These are phyloP conservation scores for Cyprinodon variegatus DNA, from an alignment of 2,113 vertebrate genomes.

Conservation along the genomic window DNA sequence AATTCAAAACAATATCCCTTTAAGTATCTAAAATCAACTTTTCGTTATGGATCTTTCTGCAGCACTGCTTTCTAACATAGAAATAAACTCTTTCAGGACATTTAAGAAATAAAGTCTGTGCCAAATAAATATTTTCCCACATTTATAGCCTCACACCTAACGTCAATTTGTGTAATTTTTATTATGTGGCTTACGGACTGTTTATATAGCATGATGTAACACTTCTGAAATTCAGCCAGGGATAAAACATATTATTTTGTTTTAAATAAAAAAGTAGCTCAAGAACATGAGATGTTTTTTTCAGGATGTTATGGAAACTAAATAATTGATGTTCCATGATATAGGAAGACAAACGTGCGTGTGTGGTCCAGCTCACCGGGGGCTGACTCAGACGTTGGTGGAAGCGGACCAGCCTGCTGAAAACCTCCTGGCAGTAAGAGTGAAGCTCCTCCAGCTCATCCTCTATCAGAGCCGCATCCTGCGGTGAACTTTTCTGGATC, in stretches of 20 bases:
- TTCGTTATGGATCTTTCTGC: no score
- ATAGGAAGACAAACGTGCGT: not conserved
- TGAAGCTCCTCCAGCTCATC: conserved; percentile 93
- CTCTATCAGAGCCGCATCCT: conserved; percentile 89
- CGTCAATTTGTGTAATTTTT: no score
- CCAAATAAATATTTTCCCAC: no score
- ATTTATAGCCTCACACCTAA: no score
- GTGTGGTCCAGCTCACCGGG: conserved; percentile 66
- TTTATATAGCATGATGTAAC: no score
- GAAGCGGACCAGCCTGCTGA: conserved; percentile 90
- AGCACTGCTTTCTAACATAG: no score
- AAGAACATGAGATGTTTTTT: not conserved
- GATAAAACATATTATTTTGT: not conserved
- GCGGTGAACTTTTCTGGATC: conserved; percentile 90
- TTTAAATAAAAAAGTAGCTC: not conserved
- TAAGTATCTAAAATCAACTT: no score
- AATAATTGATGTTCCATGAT: not conserved
- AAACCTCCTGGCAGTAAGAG: conserved; percentile 94
- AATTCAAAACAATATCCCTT: no score
- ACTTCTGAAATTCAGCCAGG: no score
- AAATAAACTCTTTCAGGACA: no score
- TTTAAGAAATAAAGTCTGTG: no score
- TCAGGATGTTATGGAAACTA: not conserved
- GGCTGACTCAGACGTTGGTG: conserved; percentile 88
- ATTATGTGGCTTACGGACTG: no score